Conservation (phyloP, 2,113 vertebrate species). For the Megaceryle maxima region DNA sequence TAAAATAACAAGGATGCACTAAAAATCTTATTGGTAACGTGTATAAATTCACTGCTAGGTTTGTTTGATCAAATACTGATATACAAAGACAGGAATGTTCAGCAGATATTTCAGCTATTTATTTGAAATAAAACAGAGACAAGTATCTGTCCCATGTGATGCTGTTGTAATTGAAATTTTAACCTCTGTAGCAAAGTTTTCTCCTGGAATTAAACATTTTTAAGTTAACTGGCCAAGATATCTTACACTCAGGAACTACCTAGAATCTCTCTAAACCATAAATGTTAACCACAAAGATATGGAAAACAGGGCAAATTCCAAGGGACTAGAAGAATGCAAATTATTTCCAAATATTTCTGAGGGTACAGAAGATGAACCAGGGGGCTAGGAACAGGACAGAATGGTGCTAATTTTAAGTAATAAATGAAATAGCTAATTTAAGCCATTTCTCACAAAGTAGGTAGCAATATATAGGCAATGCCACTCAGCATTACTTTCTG, state of each 20-base stretch:
- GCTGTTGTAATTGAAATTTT: background rate
- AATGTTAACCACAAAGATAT: background rate
- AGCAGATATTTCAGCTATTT: background rate
- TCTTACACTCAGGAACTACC: background rate
- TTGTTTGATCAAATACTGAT: slow-evolving; percentile 10
- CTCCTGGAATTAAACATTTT: background rate
- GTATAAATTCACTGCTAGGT: background rate
- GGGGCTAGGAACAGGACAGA: background rate
- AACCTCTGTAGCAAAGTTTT: background rate
- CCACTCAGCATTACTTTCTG: background rate
- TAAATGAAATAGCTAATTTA: background rate
- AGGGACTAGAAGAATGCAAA: background rate
- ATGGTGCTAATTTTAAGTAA: background rate
- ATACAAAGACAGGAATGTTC: background rate
- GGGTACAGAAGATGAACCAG: background rate
- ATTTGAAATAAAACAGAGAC: slow-evolving; percentile 1
- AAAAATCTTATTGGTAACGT: background rate
- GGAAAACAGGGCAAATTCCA: background rate
- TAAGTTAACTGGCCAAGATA: background rate
- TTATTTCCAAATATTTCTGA: background rate
- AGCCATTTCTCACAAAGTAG: background rate
- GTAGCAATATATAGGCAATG: background rate
- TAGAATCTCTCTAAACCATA: background rate
- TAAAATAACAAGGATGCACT: background rate
- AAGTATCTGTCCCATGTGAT: background rate